Base-by-base conservation (phyloP, 2,113 vertebrate species). In the Irena cyanogastra region DNA sequence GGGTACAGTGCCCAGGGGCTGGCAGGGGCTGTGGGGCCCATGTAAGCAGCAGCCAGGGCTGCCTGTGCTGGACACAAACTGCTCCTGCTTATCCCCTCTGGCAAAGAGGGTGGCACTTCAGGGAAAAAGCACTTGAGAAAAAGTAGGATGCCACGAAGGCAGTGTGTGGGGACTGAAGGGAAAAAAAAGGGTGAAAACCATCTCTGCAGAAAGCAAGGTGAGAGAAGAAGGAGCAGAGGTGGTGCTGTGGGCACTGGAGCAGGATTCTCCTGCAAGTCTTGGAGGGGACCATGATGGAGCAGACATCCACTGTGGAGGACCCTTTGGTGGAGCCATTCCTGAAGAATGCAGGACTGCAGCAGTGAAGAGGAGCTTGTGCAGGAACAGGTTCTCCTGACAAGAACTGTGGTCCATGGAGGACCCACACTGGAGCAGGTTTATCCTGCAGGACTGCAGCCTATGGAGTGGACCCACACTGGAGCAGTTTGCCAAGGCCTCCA, bases 71-170 rank as follows among this genome's bases (percentile, higher is more conserved):
- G 26, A 10, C 41, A 45, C 26, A 7, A n/a, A 5, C 37, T 22
- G 30, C 28, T 65, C 52, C 1, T 3, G 1, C 37, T n/a, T 17
- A 66, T 33, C 41, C 41, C 22, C 15, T n/a, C 2, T 2, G 1
- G 35, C 53, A 42, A 31, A 7, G 18, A 4, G 3, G 24, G 24
- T 63, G 8, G 3, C 7, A 5, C 17, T 49, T 50, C 0, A 2
- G 33, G 56, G 37, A 37, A 37, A 45, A 60, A 6, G 2, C 47
- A 13, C n/a, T 79, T 28, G 7, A 37, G n/a, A n/a, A 57, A 31
- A 27, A 19, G 23, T 61, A 41, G 33, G 64, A 23, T 4, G 5
- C 23, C 1, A 5, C 35, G 27, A 21, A 24, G 10, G 20, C 50
- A 11, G 19, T 11, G 28, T 72, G 11, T n/a, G 45, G 21, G 26